phyloP scores from a whole-genome alignment of 2,797 vertebrate genomes.

The Schizopygopsis pylzovi region DNA sequence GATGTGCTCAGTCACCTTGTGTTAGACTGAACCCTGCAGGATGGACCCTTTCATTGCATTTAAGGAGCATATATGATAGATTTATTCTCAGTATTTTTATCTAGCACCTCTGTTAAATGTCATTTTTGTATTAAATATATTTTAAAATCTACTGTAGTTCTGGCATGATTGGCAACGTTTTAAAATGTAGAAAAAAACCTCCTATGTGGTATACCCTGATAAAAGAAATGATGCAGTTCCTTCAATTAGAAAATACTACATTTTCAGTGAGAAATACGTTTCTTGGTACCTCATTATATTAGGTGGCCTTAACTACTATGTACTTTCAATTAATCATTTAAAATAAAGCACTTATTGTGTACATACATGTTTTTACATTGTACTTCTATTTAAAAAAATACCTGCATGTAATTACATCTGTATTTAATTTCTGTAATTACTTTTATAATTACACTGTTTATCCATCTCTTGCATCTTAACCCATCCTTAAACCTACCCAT shows the following conservation, averaged over 20 bases:
- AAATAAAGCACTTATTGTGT: no score
- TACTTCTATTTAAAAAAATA: no score
- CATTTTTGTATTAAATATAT: background rate
- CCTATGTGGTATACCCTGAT: background rate
- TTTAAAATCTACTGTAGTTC: background rate
- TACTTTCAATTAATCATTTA: no score
- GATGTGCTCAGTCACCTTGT: background rate
- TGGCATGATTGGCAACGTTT: background rate
- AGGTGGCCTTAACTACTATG: no score
- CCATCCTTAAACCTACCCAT: no score
- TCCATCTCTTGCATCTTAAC: no score
- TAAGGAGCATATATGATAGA: background rate
- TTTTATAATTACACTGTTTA: no score
- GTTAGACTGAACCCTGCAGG: slow-evolving; percentile 52
- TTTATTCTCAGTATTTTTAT: background rate
- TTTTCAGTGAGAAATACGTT: no score
- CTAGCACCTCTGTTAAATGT: background rate
- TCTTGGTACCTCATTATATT: no score
- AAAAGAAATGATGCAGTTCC: background rate
- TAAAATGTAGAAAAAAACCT: background rate
- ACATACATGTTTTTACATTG: no score
- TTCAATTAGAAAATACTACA: background rate
- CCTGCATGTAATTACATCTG: no score
- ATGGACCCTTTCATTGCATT: slow-evolving; percentile 13
- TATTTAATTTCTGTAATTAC: no score